Conservation (phyloP, 2,888 invertebrate species). For the Heliconius cydno region DNA sequence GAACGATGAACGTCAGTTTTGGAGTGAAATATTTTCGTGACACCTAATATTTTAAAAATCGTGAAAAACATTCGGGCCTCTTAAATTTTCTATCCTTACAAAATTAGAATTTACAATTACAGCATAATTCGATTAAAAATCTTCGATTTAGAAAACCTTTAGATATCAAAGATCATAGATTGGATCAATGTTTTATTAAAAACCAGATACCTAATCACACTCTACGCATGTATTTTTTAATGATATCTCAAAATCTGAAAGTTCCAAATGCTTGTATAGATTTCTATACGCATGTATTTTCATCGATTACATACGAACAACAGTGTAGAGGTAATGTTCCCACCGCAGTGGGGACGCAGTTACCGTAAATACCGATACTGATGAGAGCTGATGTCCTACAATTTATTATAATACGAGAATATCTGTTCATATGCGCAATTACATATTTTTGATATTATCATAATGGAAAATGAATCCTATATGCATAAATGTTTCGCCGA, state of each 20-base stretch:
- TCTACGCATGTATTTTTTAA: constrained; percentile 10
- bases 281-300: constrained; percentile 19
- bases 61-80: background rate
- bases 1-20: too few species aligned
- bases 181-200: background rate
- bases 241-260: constrained; percentile 9
- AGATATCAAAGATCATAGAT: background rate
- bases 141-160: background rate
- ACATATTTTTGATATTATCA: constrained; percentile 54
- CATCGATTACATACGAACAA: constrained; percentile 20
- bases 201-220: constrained; percentile 8
- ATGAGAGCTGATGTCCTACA: constrained; percentile 35
- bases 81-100: background rate
- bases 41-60: background rate
- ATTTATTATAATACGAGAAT: constrained; percentile 41
- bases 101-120: background rate
- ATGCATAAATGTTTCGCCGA: background rate
- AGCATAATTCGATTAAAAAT: background rate
- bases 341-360: constrained; percentile 29
- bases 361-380: constrained; percentile 33
- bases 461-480: constrained; percentile 44
- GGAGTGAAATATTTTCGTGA: background rate
- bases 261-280: background rate
- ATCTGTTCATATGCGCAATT: constrained; percentile 39
- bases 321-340: constrained; percentile 27